A percentile compares a stretch with the other conserved stretches of the same genome.
These are phyloP conservation scores for Tonatia bakeri DNA, from an alignment of 2,113 vertebrate genomes.

Conservation along the genomic window DNA sequence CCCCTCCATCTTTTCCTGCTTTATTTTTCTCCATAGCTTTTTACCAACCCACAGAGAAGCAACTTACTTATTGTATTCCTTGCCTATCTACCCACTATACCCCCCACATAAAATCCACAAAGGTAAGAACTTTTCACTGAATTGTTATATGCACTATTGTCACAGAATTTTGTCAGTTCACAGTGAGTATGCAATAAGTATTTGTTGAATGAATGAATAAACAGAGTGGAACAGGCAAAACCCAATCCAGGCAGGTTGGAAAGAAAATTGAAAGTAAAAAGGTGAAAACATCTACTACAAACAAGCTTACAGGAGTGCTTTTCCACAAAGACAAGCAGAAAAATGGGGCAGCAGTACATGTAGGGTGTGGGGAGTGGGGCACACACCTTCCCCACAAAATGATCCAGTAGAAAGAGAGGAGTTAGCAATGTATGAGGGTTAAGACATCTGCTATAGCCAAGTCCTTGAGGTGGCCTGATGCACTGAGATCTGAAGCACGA, in stretches of 20 bases:
- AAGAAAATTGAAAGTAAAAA: not conserved
- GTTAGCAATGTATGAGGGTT: not conserved
- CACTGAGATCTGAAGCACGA: not conserved
- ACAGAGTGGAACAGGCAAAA: not conserved
- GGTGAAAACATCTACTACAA: not conserved
- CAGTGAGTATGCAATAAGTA: not conserved
- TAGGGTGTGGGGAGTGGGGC: not conserved
- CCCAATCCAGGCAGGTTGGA: not conserved
- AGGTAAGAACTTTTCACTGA: not conserved
- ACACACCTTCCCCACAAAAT: not conserved
- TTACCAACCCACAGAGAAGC: not conserved
- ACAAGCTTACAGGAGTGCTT: not conserved
- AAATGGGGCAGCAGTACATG: not conserved
- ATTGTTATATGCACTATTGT: not conserved
- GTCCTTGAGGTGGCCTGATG: not conserved
- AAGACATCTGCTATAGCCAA: not conserved
- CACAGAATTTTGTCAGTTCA: not conserved
- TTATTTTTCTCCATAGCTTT: not conserved
- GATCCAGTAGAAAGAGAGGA: not conserved
- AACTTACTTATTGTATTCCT: not conserved
- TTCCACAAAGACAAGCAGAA: not conserved
- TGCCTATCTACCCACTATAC: not conserved
- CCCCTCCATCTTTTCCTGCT: not conserved
- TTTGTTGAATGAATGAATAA: not conserved
- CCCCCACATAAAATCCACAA: not conserved